Evolutionary conservation across 1,140 invertebrate genomes (phyloP).

Genomic region (Reticulitermes speratus): DNA sequence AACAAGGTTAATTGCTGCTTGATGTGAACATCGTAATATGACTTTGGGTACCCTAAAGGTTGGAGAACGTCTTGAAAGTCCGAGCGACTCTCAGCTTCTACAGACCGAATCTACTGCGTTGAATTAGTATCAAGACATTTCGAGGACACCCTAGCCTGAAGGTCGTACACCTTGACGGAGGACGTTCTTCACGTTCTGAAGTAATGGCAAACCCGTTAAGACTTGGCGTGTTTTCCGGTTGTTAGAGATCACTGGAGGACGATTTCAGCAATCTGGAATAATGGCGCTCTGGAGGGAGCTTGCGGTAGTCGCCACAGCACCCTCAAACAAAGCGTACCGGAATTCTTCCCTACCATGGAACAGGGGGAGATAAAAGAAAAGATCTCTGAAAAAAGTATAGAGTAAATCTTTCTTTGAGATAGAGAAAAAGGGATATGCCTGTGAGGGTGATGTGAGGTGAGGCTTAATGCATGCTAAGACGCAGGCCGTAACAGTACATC

Average conservation of each 20-base stretch:
- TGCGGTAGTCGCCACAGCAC: background rate
- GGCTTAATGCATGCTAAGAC: background rate
- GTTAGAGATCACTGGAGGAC: slow-evolving; percentile 6
- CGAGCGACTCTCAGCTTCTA: too few relatives aligned
- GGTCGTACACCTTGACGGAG: too few relatives aligned
- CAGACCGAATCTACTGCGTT: too few relatives aligned
- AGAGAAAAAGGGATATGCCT: background rate
- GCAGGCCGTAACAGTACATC: background rate
- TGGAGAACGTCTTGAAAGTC: too few relatives aligned
- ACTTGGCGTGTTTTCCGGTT: background rate
- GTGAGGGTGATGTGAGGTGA: background rate
- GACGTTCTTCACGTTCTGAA: too few relatives aligned
- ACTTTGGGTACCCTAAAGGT: too few relatives aligned
- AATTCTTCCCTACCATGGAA: background rate
- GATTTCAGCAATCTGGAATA: background rate
- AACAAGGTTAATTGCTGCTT: too few relatives aligned
- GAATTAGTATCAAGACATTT: too few relatives aligned
- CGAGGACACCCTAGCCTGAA: too few relatives aligned
- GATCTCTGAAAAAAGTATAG: background rate
- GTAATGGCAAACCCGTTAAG: too few relatives aligned
- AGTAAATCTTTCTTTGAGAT: background rate
- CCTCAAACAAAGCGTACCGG: background rate
- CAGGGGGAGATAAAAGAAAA: background rate
- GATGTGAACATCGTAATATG: too few relatives aligned
- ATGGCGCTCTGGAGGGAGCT: slow-evolving; percentile 1